A percentile compares a stretch with the other conserved stretches of the same genome.
Conservation (phyloP, 2,113 vertebrate species). For the Eonycteris spelaea region DNA sequence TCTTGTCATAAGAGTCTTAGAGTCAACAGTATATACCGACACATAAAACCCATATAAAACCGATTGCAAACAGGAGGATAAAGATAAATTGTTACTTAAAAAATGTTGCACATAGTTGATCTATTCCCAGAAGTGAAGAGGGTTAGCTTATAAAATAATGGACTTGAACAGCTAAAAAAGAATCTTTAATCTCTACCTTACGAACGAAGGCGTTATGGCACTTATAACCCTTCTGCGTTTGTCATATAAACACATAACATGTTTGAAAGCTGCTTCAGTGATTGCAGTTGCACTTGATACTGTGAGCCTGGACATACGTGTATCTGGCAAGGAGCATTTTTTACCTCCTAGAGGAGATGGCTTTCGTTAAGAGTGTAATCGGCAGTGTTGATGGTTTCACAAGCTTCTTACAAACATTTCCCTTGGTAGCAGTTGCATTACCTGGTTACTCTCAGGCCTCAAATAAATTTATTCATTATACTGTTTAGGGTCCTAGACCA, state of each 20-base stretch:
- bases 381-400: background rate
- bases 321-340: background rate
- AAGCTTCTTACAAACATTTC: background rate
- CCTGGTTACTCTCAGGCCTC: background rate
- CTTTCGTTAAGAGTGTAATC: background rate
- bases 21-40: conserved; percentile 67
- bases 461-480: background rate
- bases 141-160: conserved; percentile 60
- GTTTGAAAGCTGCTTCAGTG: conserved; percentile 54
- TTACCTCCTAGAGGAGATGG: background rate
- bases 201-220: conserved; percentile 31
- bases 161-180: conserved; percentile 55
- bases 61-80: conserved; percentile 44
- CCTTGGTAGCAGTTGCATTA: background rate
- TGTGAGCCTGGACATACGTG: background rate
- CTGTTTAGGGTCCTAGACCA: background rate
- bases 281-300: conserved; percentile 26
- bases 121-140: conserved; percentile 64
- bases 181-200: conserved; percentile 50
- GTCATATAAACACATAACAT: conserved; percentile 24
- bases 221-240: conserved; percentile 24
- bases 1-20: conserved; percentile 54
- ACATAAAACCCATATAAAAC: conserved; percentile 65
- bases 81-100: conserved; percentile 43
- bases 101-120: conserved; percentile 57